A percentile compares a stretch with the other conserved stretches of the same genome.
phyloP scores from a whole-genome alignment of 2,113 vertebrate species.

The Colius striatus region DNA sequence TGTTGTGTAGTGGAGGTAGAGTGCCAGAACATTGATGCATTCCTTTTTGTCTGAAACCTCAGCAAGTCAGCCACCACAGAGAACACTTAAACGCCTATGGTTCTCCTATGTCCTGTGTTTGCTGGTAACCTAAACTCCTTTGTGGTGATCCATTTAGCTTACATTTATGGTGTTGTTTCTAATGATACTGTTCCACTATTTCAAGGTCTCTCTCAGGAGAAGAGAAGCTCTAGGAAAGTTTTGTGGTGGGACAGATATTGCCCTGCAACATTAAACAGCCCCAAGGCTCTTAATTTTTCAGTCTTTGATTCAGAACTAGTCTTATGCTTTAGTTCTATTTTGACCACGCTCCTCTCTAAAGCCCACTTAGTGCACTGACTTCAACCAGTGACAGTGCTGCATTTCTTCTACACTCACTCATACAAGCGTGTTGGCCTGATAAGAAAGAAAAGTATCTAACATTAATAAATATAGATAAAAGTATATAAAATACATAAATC shows the following conservation, averaged over 20 bases:
- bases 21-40: neutral
- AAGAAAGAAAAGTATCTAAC: neutral
- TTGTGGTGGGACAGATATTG: neutral
- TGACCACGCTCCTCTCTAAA: neutral
- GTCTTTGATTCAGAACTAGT: neutral
- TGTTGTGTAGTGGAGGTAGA: neutral
- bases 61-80: neutral
- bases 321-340: neutral
- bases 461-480: neutral
- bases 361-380: neutral
- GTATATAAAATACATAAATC: no score
- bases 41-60: neutral
- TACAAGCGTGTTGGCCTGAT: neutral
- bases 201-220: neutral
- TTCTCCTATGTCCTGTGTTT: neutral
- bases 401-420: neutral
- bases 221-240: neutral
- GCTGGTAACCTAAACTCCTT: neutral
- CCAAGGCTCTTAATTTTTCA: neutral
- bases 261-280: neutral
- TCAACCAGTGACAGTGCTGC: neutral
- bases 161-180: neutral
- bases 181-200: neutral
- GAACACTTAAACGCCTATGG: accelerated
- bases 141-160: neutral